Conservation (phyloP, 1,140 invertebrate species). For the Aphelenchoides fujianensis region DNA sequence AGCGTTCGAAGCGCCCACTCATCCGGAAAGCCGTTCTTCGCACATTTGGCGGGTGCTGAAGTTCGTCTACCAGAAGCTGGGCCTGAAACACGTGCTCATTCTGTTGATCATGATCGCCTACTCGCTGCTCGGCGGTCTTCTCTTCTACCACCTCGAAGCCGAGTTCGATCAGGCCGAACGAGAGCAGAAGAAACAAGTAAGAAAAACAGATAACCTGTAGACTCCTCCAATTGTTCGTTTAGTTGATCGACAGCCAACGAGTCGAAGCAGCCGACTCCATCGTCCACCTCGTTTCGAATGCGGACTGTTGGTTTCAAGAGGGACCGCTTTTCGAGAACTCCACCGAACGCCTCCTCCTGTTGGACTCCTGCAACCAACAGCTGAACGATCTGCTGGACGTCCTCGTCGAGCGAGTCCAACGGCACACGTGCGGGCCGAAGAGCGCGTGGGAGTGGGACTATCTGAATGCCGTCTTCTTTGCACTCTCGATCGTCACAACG, state of each 20-base stretch:
- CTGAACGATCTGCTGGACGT: neutral
- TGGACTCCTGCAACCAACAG: too few relatives aligned
- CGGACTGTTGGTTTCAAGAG: too few relatives aligned
- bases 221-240: too few relatives aligned
- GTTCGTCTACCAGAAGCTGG: constrained; percentile 15
- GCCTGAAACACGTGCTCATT: constrained; percentile 24
- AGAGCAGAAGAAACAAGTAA: too few relatives aligned
- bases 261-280: too few relatives aligned
- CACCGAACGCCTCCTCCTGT: too few relatives aligned
- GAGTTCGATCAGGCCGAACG: constrained; percentile 16
- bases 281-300: too few relatives aligned
- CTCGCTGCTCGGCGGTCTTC: constrained; percentile 29
- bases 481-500: constrained; percentile 27
- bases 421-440: constrained; percentile 2
- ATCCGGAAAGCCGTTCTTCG: constrained; percentile 12
- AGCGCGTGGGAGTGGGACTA: constrained; percentile 30
- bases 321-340: too few relatives aligned
- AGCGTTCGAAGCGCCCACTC: constrained; percentile 9
- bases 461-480: constrained; percentile 36
- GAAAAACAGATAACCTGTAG: too few relatives aligned
- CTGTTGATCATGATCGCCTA: constrained; percentile 30
- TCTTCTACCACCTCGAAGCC: constrained; percentile 31
- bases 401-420: constrained; percentile 1
- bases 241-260: too few relatives aligned
- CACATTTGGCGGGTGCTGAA: constrained; percentile 27